phyloP scores from a whole-genome alignment of 2,113 vertebrate species.

The Mormyrus iriodes region DNA sequence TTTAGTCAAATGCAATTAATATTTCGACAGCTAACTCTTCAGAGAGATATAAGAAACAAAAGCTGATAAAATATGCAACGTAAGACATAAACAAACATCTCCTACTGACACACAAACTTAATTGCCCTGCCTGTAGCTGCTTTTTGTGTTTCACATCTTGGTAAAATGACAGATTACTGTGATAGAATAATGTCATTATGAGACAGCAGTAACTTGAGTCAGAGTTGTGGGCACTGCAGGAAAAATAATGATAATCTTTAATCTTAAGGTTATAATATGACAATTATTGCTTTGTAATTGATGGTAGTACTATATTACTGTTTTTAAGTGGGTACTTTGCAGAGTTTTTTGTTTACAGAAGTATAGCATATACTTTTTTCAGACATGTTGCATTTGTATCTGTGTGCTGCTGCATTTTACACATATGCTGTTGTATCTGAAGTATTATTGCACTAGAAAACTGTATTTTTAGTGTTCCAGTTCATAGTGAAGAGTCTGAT shows the following conservation, averaged over 20 bases:
- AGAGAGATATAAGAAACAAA: constrained; percentile 22
- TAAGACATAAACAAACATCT: constrained; percentile 49
- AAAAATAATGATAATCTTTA: constrained; percentile 45
- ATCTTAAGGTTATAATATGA: constrained; percentile 48
- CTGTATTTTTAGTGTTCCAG: not conserved
- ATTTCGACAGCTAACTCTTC: not conserved
- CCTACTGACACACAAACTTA: constrained; percentile 65
- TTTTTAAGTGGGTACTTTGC: constrained; percentile 43
- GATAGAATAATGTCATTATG: constrained; percentile 59
- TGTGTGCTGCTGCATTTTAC: not conserved
- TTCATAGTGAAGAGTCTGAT: not conserved
- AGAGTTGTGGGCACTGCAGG: constrained; percentile 32
- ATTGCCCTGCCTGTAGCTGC: constrained; percentile 60
- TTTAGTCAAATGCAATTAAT: not conserved
- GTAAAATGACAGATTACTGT: constrained; percentile 60
- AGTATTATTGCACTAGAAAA: not conserved
- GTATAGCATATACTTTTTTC: not conserved
- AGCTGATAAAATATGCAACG: constrained; percentile 58
- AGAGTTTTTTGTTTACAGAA: constrained; percentile 3
- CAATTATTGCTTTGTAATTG: constrained; percentile 9
- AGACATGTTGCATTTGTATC: not conserved
- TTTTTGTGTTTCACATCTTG: constrained; percentile 62
- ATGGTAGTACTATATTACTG: not conserved
- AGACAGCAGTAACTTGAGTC: constrained; percentile 49
- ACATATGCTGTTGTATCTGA: not conserved